Percentiles rank a stretch among this genome's conserved stretches.
These are phyloP conservation scores for Labeo rohita DNA, from an alignment of 2,113 vertebrate species.

Conservation along the genomic window DNA sequence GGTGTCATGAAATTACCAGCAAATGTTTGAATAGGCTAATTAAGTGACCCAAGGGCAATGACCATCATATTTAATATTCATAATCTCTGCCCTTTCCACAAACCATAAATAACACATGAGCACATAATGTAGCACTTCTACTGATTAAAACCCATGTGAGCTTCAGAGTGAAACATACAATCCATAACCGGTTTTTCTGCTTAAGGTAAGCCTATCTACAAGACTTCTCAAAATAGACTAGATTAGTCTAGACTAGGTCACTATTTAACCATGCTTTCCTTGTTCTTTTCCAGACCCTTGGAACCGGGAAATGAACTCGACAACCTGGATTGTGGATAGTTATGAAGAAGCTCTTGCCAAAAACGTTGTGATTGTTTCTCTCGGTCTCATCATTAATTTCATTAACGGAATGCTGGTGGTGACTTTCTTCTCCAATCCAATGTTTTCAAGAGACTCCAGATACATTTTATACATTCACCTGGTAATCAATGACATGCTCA, in stretches of 20 bases:
- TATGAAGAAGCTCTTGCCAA: conserved; percentile 46
- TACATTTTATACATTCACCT: conserved; percentile 57
- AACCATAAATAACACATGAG: background rate
- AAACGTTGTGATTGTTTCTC: conserved; percentile 42
- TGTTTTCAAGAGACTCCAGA: conserved; percentile 49
- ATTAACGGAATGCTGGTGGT: conserved; percentile 51
- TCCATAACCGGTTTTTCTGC: background rate
- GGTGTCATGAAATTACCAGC: background rate
- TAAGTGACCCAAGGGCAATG: background rate
- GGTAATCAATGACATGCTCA: conserved; percentile 51
- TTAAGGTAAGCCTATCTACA: background rate
- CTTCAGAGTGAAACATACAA: background rate
- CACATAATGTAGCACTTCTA: background rate
- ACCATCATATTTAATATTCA: background rate
- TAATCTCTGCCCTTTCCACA: conserved; percentile 3
- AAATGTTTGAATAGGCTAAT: background rate
- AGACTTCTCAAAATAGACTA: background rate
- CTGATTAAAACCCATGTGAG: background rate
- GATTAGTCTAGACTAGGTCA: background rate
- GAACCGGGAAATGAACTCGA: background rate
- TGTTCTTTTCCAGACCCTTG: background rate
- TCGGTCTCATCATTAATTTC: conserved; percentile 44
- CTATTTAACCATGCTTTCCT: background rate
- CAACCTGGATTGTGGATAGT: conserved; percentile 12
- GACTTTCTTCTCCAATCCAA: conserved; percentile 35